Evolutionary conservation across 2,888 invertebrate genomes (phyloP), one percentile per base, ranked within the genome.

Genomic region (Brenthis daphne): DNA sequence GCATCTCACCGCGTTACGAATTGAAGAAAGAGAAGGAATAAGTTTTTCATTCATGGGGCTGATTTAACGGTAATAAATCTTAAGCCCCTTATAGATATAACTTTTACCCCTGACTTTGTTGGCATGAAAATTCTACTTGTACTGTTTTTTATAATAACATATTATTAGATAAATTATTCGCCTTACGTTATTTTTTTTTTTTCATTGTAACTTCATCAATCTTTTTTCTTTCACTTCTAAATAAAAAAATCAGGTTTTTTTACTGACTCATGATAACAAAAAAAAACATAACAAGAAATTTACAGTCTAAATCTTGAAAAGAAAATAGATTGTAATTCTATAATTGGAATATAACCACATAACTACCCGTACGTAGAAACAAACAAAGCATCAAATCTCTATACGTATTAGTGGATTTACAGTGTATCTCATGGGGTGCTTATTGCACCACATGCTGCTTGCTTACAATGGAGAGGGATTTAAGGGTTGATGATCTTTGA

Each of bases 51-150:
- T 71, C 67, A 77, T 64, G 69, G 69, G 64, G 71, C 71, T 64
- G 66, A 69, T 68, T 71, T 67, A 73, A 73, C 57, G 76, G 85
- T 77, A 79, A 88, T 87, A 89, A 87, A 88, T 89, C 85, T 84
- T 77, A 67, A 77, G 77, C 76, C 82, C 84, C 81, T 82, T 66
- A 66, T 53, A 51, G 77, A 74, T 77, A 76, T 75, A 77, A 56
- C 58, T 20, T 37, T 61, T 53, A 2, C 24, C 13, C 51, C 14
- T 12, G n/a, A 29, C 11, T 12, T 60, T 60, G 48, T 50, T 60
- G 11, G 37, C 2, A 43, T 29, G 5, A 11, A 11, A n/a, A 33
- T 57, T 57, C 29, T 56, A n/a, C 20, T 16, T 53, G 8, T 11
- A 8, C 8, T 37, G 11, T 29, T 24, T 13, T 20, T 24, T 29